Base-by-base conservation (phyloP, 1,140 invertebrate genomes). In the Hycleus cichorii region DNA sequence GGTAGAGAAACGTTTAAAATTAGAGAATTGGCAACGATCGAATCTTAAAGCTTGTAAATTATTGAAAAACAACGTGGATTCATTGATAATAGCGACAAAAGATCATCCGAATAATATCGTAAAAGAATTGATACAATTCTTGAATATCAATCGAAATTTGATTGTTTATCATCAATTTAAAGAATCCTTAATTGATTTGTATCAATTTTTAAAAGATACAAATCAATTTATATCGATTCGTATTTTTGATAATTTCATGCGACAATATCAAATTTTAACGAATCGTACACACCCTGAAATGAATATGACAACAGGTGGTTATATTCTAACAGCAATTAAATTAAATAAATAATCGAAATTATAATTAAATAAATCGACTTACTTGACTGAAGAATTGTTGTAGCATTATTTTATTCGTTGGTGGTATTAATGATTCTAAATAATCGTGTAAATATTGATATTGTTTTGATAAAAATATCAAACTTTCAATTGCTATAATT, bases 401-500 rank as follows among this genome's bases (percentile, higher is more conserved):
- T 49, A 88, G 73, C 60, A 86, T 81, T 59, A 85, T 78, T 62
- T 79, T 81, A 65, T 85, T 86, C 50, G 80, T 76, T 11, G 69
- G 69, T 1, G 78, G 80, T 9, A 89, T 80, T 43, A 93, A 75
- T 52, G 85, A 81, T 69, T 89, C 88, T 64, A 97, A 78, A 72
- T 95, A 92, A 6, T 84, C 82, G 59, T 88, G 87, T 0, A 98
- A 75, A 47, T 84, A 80, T 69, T 92, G 85, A 62, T 93, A 89
- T 74, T 97, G 95, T 64, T 87, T 84, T 1, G 89, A 84, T 63
- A 97, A 79, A 77, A 95, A 97, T 66, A 93, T 83, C 2, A 93
- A 79, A 64, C 93, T 97, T 77, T 98, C 95, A 0, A 94, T 87
- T 0, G 89, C 95, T 4, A 96, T 88, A 27, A 95, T 85, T 62